Evolutionary conservation across 2,888 invertebrate species (phyloP).

Genomic region (Ophraella communa): DNA sequence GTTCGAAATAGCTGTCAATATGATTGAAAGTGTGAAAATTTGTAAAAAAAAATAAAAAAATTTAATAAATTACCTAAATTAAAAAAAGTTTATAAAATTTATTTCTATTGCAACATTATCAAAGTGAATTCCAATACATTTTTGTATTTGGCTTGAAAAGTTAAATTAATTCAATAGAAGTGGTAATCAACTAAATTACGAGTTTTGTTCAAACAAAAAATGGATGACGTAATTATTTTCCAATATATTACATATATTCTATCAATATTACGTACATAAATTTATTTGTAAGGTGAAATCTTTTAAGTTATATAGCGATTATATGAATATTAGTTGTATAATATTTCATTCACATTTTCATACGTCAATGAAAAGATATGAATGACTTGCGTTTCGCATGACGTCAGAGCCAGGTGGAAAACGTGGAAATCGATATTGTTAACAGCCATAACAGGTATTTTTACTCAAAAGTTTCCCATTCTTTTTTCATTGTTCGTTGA

Average conservation of each 20-base stretch:
- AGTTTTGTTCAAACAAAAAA: no score
- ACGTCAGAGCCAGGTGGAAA: conserved; percentile 2
- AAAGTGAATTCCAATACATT: no score
- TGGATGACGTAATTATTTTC: neutral
- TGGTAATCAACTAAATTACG: no score
- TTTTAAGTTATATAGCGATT: neutral
- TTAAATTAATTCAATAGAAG: no score
- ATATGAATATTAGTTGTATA: neutral
- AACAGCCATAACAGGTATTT: conserved; percentile 1
- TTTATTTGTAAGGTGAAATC: neutral
- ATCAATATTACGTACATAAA: neutral
- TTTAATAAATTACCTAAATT: no score
- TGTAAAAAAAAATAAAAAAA: no score
- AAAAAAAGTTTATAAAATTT: no score
- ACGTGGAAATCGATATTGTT: conserved; percentile 9
- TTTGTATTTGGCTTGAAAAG: no score
- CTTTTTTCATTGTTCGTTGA: neutral
- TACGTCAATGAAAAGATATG: conserved; percentile 4
- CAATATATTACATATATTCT: neutral
- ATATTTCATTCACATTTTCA: conserved; percentile 1
- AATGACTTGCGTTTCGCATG: neutral
- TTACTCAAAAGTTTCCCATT: neutral
- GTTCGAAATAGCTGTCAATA: no score
- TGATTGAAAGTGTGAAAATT: no score
- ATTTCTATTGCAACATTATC: no score